Evolutionary conservation across 2,797 vertebrate species (phyloP).

Genomic region (Semotilus atromaculatus): DNA sequence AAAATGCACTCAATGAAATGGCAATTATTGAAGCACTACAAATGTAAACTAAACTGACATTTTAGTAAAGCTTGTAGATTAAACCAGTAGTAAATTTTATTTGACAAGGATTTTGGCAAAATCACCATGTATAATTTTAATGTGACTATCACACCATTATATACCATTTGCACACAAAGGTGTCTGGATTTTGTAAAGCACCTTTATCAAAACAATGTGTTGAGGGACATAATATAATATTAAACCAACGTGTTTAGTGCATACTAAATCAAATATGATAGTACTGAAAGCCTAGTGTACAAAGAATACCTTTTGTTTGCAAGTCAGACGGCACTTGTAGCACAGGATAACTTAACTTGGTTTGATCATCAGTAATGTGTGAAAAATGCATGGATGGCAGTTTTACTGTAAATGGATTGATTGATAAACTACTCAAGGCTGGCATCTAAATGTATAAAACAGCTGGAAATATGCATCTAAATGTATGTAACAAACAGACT

Average conservation of each 20-base stretch:
- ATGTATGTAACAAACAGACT: constrained; percentile 3
- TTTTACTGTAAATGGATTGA: constrained; percentile 5
- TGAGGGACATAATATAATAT: not conserved
- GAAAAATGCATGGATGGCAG: constrained; percentile 6
- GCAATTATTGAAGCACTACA: not conserved
- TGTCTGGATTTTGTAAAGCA: constrained; percentile 4
- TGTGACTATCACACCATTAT: constrained; percentile 5
- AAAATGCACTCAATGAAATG: constrained; percentile 7
- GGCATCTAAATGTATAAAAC: not conserved
- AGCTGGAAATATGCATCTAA: constrained; percentile 6
- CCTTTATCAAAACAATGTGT: constrained; percentile 20
- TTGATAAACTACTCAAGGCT: constrained; percentile 3
- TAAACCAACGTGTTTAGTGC: not conserved
- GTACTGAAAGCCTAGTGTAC: not conserved
- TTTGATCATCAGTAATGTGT: not conserved
- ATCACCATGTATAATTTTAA: constrained; percentile 13
- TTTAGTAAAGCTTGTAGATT: constrained; percentile 13
- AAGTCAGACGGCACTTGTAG: not conserved
- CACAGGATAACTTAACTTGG: not conserved
- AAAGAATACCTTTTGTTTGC: not conserved
- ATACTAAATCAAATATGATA: constrained; percentile 1
- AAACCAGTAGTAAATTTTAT: not conserved
- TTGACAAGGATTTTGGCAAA: constrained; percentile 28
- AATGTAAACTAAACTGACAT: not conserved
- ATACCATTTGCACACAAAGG: constrained; percentile 1